Conservation (phyloP, 1,140 invertebrate species). For the Ganaspis sp. region DNA sequence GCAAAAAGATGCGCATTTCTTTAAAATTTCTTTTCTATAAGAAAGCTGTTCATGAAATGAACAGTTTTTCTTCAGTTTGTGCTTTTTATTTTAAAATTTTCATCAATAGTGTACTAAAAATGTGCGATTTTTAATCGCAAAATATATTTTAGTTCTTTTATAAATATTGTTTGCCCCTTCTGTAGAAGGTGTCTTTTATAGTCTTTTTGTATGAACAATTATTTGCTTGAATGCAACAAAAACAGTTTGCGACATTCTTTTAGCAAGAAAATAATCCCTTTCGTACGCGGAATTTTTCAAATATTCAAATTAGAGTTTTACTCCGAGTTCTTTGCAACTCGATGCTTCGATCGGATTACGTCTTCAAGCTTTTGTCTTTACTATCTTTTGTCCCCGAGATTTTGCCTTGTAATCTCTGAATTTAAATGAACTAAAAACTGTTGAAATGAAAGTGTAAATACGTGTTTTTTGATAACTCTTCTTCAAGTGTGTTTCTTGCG, state of each 20-base stretch:
- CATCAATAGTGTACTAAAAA: no score
- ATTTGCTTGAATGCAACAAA: no score
- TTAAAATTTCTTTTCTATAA: no score
- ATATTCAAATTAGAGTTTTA: conserved; percentile 11
- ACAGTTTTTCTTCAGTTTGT: no score
- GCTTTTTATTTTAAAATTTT: no score
- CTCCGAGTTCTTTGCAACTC: neutral
- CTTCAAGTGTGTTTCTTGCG: no score
- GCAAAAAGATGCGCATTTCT: no score
- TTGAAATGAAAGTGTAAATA: conserved; percentile 8
- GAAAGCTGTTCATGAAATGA: neutral
- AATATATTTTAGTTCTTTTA: no score
- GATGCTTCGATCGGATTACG: conserved; percentile 8
- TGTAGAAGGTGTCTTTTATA: no score
- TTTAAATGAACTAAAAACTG: conserved; percentile 3
- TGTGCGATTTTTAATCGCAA: no score
- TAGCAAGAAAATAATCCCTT: neutral
- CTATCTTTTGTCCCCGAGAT: conserved; percentile 5
- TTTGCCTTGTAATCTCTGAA: conserved; percentile 6
- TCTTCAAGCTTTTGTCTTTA: neutral
- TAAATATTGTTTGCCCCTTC: no score
- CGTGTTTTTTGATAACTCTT: neutral
- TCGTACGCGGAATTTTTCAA: neutral
- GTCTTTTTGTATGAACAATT: no score
- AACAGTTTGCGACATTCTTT: neutral